Evolutionary conservation across 1,140 invertebrate genomes (phyloP), one percentile per base, ranked within the genome.

Genomic region (Drosophila quadrilineata): DNA sequence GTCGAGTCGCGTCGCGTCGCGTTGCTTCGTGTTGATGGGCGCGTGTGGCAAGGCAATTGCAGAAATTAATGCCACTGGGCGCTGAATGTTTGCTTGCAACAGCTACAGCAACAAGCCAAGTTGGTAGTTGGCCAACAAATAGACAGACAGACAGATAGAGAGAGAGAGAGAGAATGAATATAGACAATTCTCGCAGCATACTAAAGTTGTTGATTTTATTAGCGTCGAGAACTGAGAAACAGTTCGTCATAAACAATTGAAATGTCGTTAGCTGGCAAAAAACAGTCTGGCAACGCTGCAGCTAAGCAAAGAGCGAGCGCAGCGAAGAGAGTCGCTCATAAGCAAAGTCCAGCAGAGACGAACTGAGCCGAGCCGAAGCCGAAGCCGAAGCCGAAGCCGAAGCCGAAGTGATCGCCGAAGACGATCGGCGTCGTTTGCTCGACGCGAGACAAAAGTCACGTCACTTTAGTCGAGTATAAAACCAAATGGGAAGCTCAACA

Each of bases 161-260:
- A n/a, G n/a, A n/a, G n/a, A n/a, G n/a, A n/a, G n/a, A n/a, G n/a
- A n/a, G n/a, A n/a, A n/a, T n/a, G n/a, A n/a, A n/a, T n/a, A n/a
- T n/a, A n/a, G n/a, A 75, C 85, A 87, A 88, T 76, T 88, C 85
- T 88, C 85, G 76, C 79, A 88, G 79, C 45, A 82, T n/a, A n/a
- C 40, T 88, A 80, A 88, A 88, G 80, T 88, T 87, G 71, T 88
- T 88, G 85, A 85, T 87, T 87, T 87, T 88, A 88, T 88, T 85
- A 73, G 21, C 64, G n/a, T n/a, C n/a, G n/a, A n/a, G n/a, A n/a
- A n/a, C n/a, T n/a, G n/a, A n/a, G n/a, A n/a, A n/a, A n/a, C n/a
- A n/a, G n/a, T n/a, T n/a, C n/a, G n/a, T n/a, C n/a, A n/a, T n/a
- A n/a, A n/a, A n/a, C n/a, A n/a, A n/a, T n/a, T n/a, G n/a, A n/a